Conservation (phyloP, 2,797 vertebrate genomes). For the Mastacembelus armatus region DNA sequence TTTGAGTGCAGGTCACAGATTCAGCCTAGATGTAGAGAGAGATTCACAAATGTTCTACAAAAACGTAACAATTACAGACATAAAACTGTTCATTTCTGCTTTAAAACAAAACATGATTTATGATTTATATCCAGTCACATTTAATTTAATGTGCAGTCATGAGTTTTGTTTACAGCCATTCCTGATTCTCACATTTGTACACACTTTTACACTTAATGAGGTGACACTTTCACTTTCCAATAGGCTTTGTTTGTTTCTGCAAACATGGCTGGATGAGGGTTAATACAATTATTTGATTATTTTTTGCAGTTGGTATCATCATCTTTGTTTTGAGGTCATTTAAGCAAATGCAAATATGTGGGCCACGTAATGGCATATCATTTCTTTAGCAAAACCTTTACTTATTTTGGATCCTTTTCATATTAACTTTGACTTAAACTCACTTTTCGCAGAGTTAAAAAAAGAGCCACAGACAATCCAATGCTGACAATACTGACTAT, state of each 20-base stretch:
- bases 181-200: background rate
- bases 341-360: background rate
- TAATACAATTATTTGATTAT: background rate
- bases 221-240: background rate
- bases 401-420: background rate
- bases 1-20: too few relatives aligned
- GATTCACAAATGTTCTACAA: too few relatives aligned
- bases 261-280: background rate
- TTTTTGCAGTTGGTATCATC: background rate
- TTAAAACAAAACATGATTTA: slow-evolving; percentile 19
- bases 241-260: background rate
- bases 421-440: background rate
- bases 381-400: background rate
- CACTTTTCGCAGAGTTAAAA: background rate
- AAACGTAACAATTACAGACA: background rate
- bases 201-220: background rate
- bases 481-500: slow-evolving; percentile 1
- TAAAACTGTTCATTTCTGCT: background rate
- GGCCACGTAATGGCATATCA: background rate
- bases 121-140: background rate
- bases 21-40: background rate
- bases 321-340: background rate
- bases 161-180: background rate
- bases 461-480: slow-evolving; percentile 10
- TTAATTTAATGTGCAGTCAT: too few relatives aligned